A percentile compares a stretch with the other conserved stretches of the same genome.
phyloP scores from a whole-genome alignment of 2,113 vertebrate genomes.

The Anhinga anhinga region DNA sequence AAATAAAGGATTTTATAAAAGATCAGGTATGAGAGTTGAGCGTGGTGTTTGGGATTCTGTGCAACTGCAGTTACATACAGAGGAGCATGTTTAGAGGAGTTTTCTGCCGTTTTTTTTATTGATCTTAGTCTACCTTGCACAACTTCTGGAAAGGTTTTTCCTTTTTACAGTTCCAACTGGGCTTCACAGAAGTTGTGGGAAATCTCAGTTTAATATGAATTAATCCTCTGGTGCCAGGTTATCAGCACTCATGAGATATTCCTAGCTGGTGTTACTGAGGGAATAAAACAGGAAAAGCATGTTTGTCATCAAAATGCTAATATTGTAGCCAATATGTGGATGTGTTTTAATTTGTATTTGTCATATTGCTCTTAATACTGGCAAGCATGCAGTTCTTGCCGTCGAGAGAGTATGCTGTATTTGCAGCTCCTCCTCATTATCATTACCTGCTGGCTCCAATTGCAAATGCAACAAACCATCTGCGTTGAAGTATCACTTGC shows the following conservation, averaged over 20 bases:
- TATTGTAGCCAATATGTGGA: neutral
- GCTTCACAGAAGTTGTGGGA: neutral
- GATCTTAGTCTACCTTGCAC: neutral
- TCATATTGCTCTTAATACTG: neutral
- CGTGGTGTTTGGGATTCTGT: neutral
- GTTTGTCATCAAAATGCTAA: neutral
- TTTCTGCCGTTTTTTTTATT: neutral
- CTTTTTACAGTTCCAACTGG: neutral
- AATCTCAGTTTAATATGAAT: neutral
- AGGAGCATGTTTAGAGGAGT: neutral
- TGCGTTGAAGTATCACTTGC: neutral
- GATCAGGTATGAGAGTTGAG: neutral
- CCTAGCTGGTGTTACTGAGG: neutral
- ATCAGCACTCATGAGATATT: neutral
- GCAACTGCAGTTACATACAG: neutral
- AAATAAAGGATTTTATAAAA: neutral
- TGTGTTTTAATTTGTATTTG: neutral
- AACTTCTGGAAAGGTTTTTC: neutral
- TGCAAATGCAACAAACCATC: neutral
- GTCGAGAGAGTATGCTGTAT: neutral
- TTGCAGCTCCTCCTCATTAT: neutral
- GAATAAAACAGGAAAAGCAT: neutral
- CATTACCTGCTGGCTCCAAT: neutral
- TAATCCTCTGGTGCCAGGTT: neutral
- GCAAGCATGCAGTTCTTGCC: neutral